phyloP scores from a whole-genome alignment of 1,140 invertebrate genomes.

The Danaus plexippus region DNA sequence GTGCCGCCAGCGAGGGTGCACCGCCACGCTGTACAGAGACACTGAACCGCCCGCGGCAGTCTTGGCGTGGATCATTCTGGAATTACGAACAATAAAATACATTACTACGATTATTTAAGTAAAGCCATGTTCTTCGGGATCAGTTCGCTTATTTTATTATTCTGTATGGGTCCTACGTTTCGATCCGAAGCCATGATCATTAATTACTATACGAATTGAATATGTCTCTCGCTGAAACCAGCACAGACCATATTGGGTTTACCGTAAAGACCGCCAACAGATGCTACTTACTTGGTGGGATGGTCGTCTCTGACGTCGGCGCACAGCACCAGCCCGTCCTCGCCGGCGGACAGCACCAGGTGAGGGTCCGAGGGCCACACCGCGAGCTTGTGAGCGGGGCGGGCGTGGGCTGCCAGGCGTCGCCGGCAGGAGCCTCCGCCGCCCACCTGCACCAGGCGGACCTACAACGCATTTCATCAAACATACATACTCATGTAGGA shows the following conservation, averaged over 20 bases:
- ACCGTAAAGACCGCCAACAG: too few relatives aligned
- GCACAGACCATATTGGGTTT: too few relatives aligned
- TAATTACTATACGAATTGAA: too few relatives aligned
- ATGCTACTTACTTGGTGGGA: conserved; percentile 29
- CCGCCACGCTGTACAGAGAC: conserved; percentile 88
- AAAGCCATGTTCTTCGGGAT: too few relatives aligned
- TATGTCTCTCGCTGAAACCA: too few relatives aligned
- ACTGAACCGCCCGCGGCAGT: conserved; percentile 70
- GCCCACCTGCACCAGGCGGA: conserved; percentile 64
- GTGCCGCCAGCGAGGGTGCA: conserved; percentile 83
- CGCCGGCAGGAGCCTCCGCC: conserved; percentile 51
- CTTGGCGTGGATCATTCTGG: conserved; percentile 79
- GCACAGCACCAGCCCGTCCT: conserved; percentile 86
- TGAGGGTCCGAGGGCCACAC: conserved; percentile 82
- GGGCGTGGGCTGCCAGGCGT: conserved; percentile 79
- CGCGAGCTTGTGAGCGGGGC: conserved; percentile 85
- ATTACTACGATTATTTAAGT: too few relatives aligned
- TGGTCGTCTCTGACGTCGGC: conserved; percentile 83
- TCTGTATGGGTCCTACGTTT: too few relatives aligned
- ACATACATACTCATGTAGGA: neutral
- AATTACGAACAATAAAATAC: conserved; percentile 6
- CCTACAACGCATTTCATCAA: conserved; percentile 30
- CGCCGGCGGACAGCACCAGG: conserved; percentile 87
- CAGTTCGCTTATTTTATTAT: too few relatives aligned
- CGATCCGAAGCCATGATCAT: too few relatives aligned